These are phyloP conservation scores for Bicyclus anynana DNA, from an alignment of 1,140 invertebrate species.

Conservation along the genomic window DNA sequence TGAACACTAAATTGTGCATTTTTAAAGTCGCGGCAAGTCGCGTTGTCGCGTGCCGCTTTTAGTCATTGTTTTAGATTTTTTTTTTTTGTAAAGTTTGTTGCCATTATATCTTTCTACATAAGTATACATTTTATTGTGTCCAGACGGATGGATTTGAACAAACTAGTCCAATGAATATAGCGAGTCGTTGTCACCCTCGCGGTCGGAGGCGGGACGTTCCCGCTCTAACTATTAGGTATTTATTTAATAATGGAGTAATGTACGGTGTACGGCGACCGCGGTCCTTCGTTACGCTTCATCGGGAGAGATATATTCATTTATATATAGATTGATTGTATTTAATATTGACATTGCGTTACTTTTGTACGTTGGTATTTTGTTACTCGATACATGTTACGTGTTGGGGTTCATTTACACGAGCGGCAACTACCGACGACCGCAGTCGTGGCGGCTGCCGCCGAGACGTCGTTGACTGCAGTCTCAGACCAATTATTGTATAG, in stretches of 20 bases:
- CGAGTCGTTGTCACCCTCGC: conserved; percentile 34
- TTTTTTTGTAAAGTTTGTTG: conserved; percentile 77
- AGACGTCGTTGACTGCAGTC: conserved; percentile 60
- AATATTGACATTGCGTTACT: conserved; percentile 65
- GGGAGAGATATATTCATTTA: conserved; percentile 38
- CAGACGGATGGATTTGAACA: conserved; percentile 71
- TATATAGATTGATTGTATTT: conserved; percentile 56
- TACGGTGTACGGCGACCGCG: conserved; percentile 14
- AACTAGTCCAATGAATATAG: conserved; percentile 69
- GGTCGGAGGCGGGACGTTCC: conserved; percentile 34
- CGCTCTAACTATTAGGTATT: conserved; percentile 52
- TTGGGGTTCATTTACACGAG: too few relatives aligned
- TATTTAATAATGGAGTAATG: conserved; percentile 39
- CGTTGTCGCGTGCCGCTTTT: conserved; percentile 66
- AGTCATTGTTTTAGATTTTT: conserved; percentile 77
- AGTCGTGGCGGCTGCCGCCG: too few relatives aligned
- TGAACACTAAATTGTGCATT: conserved; percentile 77
- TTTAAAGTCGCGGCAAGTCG: conserved; percentile 65
- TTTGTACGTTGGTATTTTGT: conserved; percentile 74
- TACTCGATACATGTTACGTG: conserved; percentile 60
- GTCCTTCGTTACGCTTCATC: conserved; percentile 49
- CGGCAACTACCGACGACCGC: too few relatives aligned
- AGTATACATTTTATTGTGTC: conserved; percentile 70
- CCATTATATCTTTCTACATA: conserved; percentile 76
- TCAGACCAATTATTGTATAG: too few relatives aligned